A percentile compares a stretch with the other conserved stretches of the same genome.
These are phyloP conservation scores for Drosophila watanabei DNA, from an alignment of 1,140 invertebrate genomes.

Conservation along the genomic window DNA sequence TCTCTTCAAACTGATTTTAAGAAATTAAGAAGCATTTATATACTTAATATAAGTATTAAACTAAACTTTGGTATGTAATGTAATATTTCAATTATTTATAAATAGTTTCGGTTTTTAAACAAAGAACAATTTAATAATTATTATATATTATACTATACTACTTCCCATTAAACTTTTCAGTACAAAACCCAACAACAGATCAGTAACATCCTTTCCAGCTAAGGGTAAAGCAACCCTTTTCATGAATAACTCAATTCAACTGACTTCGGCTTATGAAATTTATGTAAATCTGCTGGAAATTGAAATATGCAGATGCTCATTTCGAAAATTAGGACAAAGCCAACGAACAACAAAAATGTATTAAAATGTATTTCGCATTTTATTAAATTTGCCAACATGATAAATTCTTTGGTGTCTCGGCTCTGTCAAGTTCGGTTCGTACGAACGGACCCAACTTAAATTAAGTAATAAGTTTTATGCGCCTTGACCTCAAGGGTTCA, in stretches of 20 bases:
- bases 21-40: too few species aligned
- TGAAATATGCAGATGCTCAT: conserved; percentile 83
- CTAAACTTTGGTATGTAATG: too few species aligned
- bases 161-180: background rate
- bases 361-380: conserved; percentile 76
- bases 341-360: conserved; percentile 47
- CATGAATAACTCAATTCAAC: conserved; percentile 65
- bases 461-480: conserved; percentile 83
- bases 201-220: background rate
- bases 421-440: conserved; percentile 38
- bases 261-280: conserved; percentile 48
- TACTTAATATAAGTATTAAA: too few species aligned
- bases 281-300: conserved; percentile 79
- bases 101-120: background rate
- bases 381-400: conserved; percentile 80
- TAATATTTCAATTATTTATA: too few species aligned
- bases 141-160: too few species aligned
- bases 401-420: conserved; percentile 63
- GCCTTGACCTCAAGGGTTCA: conserved; percentile 73
- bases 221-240: conserved; percentile 62
- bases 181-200: background rate
- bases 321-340: conserved; percentile 60
- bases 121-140: background rate
- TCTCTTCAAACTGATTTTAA: too few species aligned
- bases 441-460: conserved; percentile 62